Base-by-base conservation (phyloP, 2,797 vertebrate species). In the Strix occidentalis region DNA sequence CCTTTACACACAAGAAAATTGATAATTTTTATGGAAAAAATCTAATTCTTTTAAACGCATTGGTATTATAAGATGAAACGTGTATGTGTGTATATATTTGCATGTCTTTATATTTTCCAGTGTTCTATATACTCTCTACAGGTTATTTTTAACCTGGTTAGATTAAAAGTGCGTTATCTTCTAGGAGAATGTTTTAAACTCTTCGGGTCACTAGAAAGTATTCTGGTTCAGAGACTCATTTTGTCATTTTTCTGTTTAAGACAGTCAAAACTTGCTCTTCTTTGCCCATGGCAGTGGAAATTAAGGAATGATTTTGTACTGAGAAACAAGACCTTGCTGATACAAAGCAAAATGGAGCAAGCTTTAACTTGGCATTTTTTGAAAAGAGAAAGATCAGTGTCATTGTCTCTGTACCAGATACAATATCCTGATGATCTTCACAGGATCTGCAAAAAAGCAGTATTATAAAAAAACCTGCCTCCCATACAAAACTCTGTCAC, bases 121-220 rank as follows among this genome's bases (percentile, higher is more conserved):
- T 60, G 19, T 51, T 18, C 15, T 94, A 45, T 48, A 56, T 13
- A 60, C 5, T 82, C 43, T 82, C 63, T 71, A 53, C 85, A 77
- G 74, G 4, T 66, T 87, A 85, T 84, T 65, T 82, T 17, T 48
- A 53, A 84, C 70, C 61, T 89, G 23, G 9, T 91, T 64, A 91
- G n/a, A n/a, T 33, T 82, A 28, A 94, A 90, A 96, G 35, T 75
- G 37, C n/a, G 50, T 91, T 94, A 93, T 88, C 81, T 78, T 83
- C 31, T 66, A 57, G 76, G 33, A 50, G 78, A 96, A 97, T 89
- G 86, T 89, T 96, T 97, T 98, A 90, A 96, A 96, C 96, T 97
- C 83, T 97, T 90, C 94, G 95, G 96, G 94, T 98, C 96, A 98
- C 93, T 87, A 96, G 90, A 97, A 96, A 96, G 74, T 83, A 96